Evolutionary conservation across 2,113 vertebrate genomes (phyloP).

Genomic region (Chauna torquata): DNA sequence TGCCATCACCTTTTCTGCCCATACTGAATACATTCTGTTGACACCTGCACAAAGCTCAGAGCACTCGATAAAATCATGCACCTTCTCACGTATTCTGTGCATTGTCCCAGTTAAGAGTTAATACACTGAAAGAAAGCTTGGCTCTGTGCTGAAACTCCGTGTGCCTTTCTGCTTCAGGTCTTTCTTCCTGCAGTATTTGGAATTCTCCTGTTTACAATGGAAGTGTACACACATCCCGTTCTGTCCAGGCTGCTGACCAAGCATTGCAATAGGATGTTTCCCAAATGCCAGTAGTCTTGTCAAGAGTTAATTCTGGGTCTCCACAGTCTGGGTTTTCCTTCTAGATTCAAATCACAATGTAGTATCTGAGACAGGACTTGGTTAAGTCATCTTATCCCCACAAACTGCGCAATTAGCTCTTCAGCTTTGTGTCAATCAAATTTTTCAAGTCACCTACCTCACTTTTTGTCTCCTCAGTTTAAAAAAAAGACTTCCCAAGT

Average conservation of each 20-base stretch:
- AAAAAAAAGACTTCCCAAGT: not conserved
- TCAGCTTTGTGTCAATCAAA: not conserved
- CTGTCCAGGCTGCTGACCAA: not conserved
- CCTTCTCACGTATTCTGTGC: not conserved
- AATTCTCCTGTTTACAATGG: slow-evolving; percentile 33
- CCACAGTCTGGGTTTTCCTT: not conserved
- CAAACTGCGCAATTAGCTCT: not conserved
- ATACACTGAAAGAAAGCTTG: not conserved
- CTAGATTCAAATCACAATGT: not conserved
- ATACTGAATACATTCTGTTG: not conserved
- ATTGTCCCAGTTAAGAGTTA: not conserved
- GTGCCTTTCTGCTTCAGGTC: not conserved
- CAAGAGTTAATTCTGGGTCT: not conserved
- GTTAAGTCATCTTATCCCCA: not conserved
- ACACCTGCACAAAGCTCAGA: not conserved
- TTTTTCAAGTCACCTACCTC: not conserved
- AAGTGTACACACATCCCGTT: not conserved
- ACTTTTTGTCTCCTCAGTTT: not conserved
- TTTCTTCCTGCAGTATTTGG: not conserved
- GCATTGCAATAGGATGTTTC: not conserved
- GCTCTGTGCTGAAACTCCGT: not conserved
- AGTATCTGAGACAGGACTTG: not conserved
- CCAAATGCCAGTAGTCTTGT: not conserved
- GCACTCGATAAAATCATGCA: not conserved
- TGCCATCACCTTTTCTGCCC: not conserved